Conservation (phyloP, 1,140 invertebrate genomes). For the Dinoponera quadriceps region DNA sequence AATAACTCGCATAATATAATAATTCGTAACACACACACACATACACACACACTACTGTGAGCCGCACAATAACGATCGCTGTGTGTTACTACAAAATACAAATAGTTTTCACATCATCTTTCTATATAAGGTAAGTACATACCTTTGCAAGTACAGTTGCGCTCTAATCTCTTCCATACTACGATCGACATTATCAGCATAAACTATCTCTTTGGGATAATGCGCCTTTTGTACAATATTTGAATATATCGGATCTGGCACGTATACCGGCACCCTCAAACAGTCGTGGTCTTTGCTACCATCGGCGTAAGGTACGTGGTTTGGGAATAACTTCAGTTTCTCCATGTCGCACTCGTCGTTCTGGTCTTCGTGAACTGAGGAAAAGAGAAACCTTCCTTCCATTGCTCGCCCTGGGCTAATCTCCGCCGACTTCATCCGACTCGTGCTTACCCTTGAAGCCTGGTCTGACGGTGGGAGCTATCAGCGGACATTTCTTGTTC, state of each 20-base stretch:
- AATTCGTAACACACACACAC: no score
- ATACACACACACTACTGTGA: no score
- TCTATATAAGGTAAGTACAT: slow-evolving; percentile 38
- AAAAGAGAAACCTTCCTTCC: background rate
- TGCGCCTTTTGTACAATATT: slow-evolving; percentile 86
- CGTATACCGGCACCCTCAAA: slow-evolving; percentile 86
- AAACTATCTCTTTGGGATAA: slow-evolving; percentile 86
- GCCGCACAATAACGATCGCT: no score
- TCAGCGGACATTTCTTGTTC: slow-evolving; percentile 79
- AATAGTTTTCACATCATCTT: background rate
- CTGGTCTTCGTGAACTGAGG: slow-evolving; percentile 88
- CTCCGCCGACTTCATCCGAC: background rate
- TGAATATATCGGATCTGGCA: slow-evolving; percentile 87
- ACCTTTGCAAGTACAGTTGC: slow-evolving; percentile 76
- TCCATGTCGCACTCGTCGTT: slow-evolving; percentile 76
- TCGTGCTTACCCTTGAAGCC: slow-evolving; percentile 82
- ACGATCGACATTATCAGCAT: slow-evolving; percentile 87
- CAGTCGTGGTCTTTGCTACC: slow-evolving; percentile 86
- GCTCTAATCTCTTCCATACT: slow-evolving; percentile 90
- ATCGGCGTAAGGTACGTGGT: slow-evolving; percentile 81
- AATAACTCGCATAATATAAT: background rate
- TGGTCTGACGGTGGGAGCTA: slow-evolving; percentile 76
- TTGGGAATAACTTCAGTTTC: slow-evolving; percentile 79
- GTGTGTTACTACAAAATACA: no score
- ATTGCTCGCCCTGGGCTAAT: background rate